phyloP scores from a whole-genome alignment of 2,797 vertebrate species.

The Hyperoplus immaculatus region DNA sequence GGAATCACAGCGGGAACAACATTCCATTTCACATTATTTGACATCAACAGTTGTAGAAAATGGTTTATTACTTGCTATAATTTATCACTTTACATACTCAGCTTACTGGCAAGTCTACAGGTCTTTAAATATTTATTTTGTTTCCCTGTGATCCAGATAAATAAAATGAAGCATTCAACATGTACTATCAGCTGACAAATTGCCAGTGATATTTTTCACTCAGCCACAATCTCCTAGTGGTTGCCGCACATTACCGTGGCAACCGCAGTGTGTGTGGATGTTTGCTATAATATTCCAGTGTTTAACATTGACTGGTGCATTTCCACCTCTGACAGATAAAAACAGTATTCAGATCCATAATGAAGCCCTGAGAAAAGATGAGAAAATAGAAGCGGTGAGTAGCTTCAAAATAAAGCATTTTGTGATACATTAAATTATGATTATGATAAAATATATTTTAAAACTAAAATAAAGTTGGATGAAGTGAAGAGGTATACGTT shows the following conservation, averaged over 20 bases:
- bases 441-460: background rate
- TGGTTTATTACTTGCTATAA: background rate
- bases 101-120: background rate
- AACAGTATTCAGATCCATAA: background rate
- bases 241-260: background rate
- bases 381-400: background rate
- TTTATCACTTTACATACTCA: background rate
- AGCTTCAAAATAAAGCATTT: background rate
- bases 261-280: slow-evolving; percentile 1
- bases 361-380: background rate
- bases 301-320: background rate
- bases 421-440: background rate
- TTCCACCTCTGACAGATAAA: background rate
- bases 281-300: background rate
- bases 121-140: background rate
- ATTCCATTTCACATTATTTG: background rate
- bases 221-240: background rate
- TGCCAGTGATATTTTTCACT: background rate
- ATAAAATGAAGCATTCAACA: background rate
- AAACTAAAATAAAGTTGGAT: background rate
- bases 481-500: background rate
- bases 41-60: background rate
- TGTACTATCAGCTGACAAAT: slow-evolving; percentile 5
- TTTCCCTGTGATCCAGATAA: background rate
- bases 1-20: background rate